phyloP scores from a whole-genome alignment of 2,888 invertebrate genomes.

The Tetragonisca angustula region DNA sequence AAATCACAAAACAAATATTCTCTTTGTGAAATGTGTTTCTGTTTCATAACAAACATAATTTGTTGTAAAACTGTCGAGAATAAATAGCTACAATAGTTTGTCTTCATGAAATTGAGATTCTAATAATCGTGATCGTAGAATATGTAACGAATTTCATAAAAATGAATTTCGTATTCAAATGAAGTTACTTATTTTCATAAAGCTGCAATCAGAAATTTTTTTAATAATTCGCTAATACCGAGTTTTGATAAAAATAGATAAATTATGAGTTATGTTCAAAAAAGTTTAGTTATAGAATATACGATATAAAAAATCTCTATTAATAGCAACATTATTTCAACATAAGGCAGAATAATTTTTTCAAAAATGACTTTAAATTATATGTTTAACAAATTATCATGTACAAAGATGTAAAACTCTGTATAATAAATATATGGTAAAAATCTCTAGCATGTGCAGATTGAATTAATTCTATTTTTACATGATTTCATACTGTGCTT shows the following conservation, averaged over 20 bases:
- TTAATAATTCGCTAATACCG: conserved; percentile 35
- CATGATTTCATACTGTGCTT: conserved; percentile 68
- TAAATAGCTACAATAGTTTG: conserved; percentile 55
- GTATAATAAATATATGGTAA: conserved; percentile 69
- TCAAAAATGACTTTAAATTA: conserved; percentile 45
- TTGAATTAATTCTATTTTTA: conserved; percentile 67
- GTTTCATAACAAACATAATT: conserved; percentile 33
- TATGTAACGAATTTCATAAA: conserved; percentile 62
- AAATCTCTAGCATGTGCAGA: conserved; percentile 66
- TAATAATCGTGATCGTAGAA: conserved; percentile 54
- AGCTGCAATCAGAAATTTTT: conserved; percentile 54
- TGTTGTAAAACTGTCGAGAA: conserved; percentile 48
- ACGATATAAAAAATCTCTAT: conserved; percentile 46
- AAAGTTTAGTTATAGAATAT: conserved; percentile 39
- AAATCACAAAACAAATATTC: conserved; percentile 61
- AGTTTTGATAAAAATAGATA: conserved; percentile 40
- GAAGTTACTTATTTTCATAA: conserved; percentile 44
- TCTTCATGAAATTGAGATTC: conserved; percentile 59
- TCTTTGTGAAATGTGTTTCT: conserved; percentile 44
- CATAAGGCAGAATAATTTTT: conserved; percentile 47
- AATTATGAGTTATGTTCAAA: conserved; percentile 50
- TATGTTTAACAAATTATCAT: conserved; percentile 57
- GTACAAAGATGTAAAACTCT: conserved; percentile 61
- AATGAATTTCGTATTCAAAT: conserved; percentile 32
- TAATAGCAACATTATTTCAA: conserved; percentile 53